These are phyloP conservation scores for Holocentrus rufus DNA, from an alignment of 2,797 vertebrate genomes.

Conservation along the genomic window DNA sequence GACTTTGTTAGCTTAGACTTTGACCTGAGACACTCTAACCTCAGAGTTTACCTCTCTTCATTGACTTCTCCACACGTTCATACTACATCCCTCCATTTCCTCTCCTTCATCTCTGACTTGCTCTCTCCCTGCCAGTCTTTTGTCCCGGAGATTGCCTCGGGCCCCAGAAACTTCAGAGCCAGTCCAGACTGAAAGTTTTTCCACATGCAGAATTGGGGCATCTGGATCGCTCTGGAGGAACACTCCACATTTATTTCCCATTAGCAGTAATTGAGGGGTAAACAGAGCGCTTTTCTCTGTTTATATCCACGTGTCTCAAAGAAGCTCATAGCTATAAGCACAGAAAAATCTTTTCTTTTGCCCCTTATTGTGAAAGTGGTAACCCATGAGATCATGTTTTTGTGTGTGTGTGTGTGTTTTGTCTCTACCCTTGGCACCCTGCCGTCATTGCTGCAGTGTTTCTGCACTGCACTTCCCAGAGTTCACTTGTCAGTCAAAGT, in stretches of 20 bases:
- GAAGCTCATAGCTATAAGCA: slow-evolving; percentile 5
- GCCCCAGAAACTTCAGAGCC: slow-evolving; percentile 52
- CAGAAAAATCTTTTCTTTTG: slow-evolving; percentile 13
- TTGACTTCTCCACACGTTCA: slow-evolving; percentile 22
- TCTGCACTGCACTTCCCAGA: neutral
- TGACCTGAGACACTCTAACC: neutral
- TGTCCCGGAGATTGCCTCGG: slow-evolving; percentile 51
- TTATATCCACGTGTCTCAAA: slow-evolving; percentile 31
- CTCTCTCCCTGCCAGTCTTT: slow-evolving; percentile 55
- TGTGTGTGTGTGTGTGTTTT: slow-evolving; percentile 10
- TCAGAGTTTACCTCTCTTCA: slow-evolving; percentile 26
- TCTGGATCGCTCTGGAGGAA: slow-evolving; percentile 65
- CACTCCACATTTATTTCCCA: slow-evolving; percentile 70
- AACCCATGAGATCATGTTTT: slow-evolving; percentile 26
- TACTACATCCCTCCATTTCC: neutral
- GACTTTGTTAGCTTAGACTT: slow-evolving; percentile 1
- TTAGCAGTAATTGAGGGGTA: slow-evolving; percentile 64
- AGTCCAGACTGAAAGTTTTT: slow-evolving; percentile 69
- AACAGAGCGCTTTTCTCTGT: slow-evolving; percentile 51
- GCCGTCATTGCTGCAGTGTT: neutral
- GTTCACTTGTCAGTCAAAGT: neutral
- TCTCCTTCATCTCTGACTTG: slow-evolving; percentile 20
- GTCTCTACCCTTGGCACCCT: too few relatives aligned
- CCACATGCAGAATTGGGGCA: slow-evolving; percentile 69
- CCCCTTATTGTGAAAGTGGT: neutral